Evolutionary conservation across 2,888 invertebrate species (phyloP), one percentile per base, ranked within the genome.

Genomic region (Plagodis dolabraria): DNA sequence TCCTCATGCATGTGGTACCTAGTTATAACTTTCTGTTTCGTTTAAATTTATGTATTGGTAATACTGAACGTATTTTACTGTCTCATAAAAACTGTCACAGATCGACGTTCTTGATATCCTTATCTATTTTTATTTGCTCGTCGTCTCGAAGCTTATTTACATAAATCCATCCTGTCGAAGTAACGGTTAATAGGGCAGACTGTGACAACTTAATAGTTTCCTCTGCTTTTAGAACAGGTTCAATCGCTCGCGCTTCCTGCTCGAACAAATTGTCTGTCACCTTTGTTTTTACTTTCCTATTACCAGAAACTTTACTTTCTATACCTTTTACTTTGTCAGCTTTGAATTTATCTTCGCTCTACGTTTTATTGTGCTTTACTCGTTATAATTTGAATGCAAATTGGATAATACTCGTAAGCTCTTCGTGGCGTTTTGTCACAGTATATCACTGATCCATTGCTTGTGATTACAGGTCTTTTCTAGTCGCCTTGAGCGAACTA

Each of bases 141-240:
- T 44, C 58, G 49, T 55, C 51, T 60, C 48, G 58, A 47, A 50
- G 51, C 69, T 71, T 74, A 72, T 72, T 74, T 69, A 74, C 74
- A 83, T 89, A 85, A 89, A 89, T 89, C 83, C 80, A 79, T 86
- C 83, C 80, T 75, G 78, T 82, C 82, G 80, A 82, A 82, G 81
- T 76, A 76, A 78, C 80, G 77, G 72, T 77, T 85, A 82, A 88
- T 86, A 83, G 82, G 74, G 70, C 73, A 75, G 72, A 70, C 75
- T 81, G 76, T 79, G 91, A 91, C 89, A 89, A 86, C 77, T 90
- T 91, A 87, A 91, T 90, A 84, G 89, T 85, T 89, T 91, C 89
- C 89, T 85, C 79, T 81, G 75, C 73, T 79, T 82, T 77, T 81
- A 82, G 81, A 82, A 79, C 72, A 70, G 71, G 68, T 72, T 71